Percentiles rank a stretch among this genome's conserved stretches.
These are phyloP conservation scores for Podarcis siculus DNA, from an alignment of 2,797 vertebrate species.

Conservation along the genomic window DNA sequence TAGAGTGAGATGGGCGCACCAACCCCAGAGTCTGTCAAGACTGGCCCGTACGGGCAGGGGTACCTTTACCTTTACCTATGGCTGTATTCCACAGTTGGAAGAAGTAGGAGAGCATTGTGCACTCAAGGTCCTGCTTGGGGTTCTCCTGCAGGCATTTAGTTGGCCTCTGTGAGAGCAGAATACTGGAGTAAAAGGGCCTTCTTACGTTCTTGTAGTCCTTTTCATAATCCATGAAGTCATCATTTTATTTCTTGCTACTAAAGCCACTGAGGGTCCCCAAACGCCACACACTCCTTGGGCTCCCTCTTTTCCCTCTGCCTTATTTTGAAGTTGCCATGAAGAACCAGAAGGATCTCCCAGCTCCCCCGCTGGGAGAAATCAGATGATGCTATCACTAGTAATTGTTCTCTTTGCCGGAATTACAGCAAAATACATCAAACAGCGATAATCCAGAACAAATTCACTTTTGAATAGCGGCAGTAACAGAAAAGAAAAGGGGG, in stretches of 20 bases:
- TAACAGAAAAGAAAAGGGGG: background rate
- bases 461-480: slow-evolving; percentile 13
- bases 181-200: no score
- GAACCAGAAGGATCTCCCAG: background rate
- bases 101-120: no score
- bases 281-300: background rate
- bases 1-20: no score
- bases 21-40: no score
- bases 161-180: no score
- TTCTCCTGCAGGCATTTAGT: no score
- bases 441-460: slow-evolving; percentile 27
- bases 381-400: background rate
- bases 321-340: background rate
- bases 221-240: background rate
- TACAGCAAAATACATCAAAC: slow-evolving; percentile 13
- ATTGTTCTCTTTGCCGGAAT: slow-evolving; percentile 10
- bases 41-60: no score
- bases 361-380: background rate
- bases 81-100: no score
- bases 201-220: background rate
- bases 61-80: no score
- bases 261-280: background rate
- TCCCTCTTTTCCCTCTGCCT: background rate
- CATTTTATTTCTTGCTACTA: background rate
- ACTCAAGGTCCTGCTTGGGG: no score